Percentiles rank a stretch among this genome's conserved stretches.
Evolutionary conservation across 2,797 vertebrate species (phyloP).

Genomic region (Threskiornis aethiopicus): DNA sequence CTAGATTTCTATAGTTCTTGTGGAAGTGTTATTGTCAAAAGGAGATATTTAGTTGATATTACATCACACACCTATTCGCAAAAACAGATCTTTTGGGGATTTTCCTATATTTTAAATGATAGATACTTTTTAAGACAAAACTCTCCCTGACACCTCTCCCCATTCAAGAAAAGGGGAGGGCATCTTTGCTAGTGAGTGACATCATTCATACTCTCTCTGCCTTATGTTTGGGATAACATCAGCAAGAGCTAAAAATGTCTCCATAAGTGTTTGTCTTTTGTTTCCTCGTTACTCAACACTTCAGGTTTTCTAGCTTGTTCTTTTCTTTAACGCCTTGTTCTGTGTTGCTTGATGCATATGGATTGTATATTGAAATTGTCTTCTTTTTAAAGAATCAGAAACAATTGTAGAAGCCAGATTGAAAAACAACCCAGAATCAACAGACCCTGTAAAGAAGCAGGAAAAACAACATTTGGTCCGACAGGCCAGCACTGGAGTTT

Average conservation of each 20-base stretch:
- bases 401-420: conserved; percentile 81
- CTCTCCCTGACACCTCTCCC: background rate
- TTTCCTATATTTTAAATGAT: background rate
- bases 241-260: background rate
- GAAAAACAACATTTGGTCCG: conserved; percentile 73
- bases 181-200: background rate
- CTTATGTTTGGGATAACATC: background rate
- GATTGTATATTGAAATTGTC: conserved; percentile 64
- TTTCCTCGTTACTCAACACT: background rate
- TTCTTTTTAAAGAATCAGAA: conserved; percentile 84
- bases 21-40: background rate
- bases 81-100: background rate
- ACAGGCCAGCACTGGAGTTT: conserved; percentile 74
- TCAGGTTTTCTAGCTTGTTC: background rate
- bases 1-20: background rate
- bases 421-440: conserved; percentile 76
- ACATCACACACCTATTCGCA: background rate
- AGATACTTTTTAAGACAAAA: background rate
- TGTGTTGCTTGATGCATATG: conserved; percentile 1
- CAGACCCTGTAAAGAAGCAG: conserved; percentile 70
- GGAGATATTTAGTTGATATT: background rate
- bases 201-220: background rate
- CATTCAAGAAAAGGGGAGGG: background rate
- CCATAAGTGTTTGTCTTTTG: background rate
- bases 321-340: background rate